phyloP scores from a whole-genome alignment of 2,888 invertebrate genomes.

The Petrolisthes manimaculis region DNA sequence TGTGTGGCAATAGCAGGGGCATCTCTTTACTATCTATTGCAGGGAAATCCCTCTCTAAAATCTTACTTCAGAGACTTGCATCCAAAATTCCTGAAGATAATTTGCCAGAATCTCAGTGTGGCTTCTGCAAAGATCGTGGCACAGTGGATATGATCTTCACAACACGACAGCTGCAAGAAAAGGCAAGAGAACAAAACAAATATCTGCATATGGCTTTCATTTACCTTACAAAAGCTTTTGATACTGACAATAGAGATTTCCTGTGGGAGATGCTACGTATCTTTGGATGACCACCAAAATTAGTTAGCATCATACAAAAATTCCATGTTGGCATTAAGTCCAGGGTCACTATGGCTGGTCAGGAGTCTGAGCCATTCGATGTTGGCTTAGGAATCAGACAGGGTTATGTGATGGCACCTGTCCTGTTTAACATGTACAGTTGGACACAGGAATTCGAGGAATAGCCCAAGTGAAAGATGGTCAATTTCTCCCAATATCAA shows the following conservation, averaged over 20 bases:
- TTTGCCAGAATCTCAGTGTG: conserved; percentile 21
- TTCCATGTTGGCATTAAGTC: background rate
- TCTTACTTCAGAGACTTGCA: background rate
- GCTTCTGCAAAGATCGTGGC: conserved; percentile 16
- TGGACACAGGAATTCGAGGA: no score
- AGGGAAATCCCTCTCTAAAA: background rate
- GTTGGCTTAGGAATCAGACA: background rate
- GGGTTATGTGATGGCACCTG: background rate
- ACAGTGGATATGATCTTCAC: conserved; percentile 23
- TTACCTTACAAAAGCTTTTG: conserved; percentile 28
- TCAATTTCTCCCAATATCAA: no score
- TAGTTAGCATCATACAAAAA: background rate
- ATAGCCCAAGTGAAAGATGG: no score
- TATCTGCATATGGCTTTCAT: background rate
- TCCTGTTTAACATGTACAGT: background rate
- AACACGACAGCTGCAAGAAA: conserved; percentile 4
- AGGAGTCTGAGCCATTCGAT: background rate
- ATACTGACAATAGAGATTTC: conserved; percentile 6
- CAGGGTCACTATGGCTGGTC: background rate
- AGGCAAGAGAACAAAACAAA: background rate
- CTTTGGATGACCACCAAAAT: background rate
- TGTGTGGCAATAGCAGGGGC: background rate
- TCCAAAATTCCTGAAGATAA: background rate
- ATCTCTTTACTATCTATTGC: background rate
- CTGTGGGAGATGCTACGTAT: background rate